Base-by-base conservation (phyloP, 2,113 vertebrate genomes). In the Lepidiolamprologus cunningtoni region DNA sequence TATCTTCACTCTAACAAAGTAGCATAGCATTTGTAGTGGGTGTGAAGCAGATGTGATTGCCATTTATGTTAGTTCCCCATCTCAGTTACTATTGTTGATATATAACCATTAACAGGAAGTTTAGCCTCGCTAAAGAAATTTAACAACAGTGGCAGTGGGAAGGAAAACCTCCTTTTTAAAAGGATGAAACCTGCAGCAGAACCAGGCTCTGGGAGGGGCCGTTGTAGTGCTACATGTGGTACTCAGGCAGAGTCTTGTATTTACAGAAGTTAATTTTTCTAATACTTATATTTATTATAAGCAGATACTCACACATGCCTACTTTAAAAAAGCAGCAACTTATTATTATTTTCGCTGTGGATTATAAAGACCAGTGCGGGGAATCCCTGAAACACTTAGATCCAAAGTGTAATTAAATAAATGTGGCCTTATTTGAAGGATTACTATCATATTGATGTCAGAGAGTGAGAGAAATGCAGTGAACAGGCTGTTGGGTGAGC, bases 331-430 rank as follows among this genome's bases (percentile, higher is more conserved):
- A 45, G 2, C 9, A 21, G 11, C 19, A 5, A 37, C 12, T 23
- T 1, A 14, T 68, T 68, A 23, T 71, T 71, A 71, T 42, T 23
- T 42, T 71, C 9, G 37, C 35, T 71, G 37, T 42, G 37, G 66
- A 71, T 71, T 42, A 42, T 42, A 0, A 68, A 21, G 11, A 68
- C 61, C 33, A 21, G 33, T 68, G 19, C 0, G 1, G 19, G 33
- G 3, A 42, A 42, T 4, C 37, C 35, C 66, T 73, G 37, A 26
- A 45, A 73, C 37, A 73, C 68, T 73, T 23, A 17, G 5, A 26
- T 73, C 68, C 37, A 73, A 73, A 73, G 21, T 73, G 8, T 26
- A 4, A 73, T 26, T 73, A 73, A 45, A 26, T 73, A 73, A 17
- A 45, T 45, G 10, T 21, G 21, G 37, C n/a, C 37, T 73, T 73